Evolutionary conservation across 2,888 invertebrate genomes (phyloP).

Genomic region (Leucozona laternaria): DNA sequence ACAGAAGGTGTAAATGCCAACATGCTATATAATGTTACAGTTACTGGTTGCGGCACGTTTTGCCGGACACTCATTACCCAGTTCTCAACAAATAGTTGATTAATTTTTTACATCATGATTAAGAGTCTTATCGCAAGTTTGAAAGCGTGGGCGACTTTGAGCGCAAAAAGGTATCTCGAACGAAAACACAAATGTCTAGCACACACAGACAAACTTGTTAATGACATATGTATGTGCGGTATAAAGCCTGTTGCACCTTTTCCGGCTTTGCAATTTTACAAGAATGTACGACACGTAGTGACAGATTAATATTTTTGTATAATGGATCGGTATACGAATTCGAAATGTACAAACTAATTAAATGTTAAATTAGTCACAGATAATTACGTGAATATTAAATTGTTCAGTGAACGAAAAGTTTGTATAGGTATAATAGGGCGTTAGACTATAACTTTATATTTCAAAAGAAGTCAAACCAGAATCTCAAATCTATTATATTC

Average conservation of each 20-base stretch:
- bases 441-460: not conserved
- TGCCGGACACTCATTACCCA: not conserved
- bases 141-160: slow-evolving; percentile 34
- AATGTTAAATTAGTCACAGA: not conserved
- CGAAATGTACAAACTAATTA: slow-evolving; percentile 3
- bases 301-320: not conserved
- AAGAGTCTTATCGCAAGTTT: slow-evolving; percentile 10
- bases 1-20: slow-evolving; percentile 21
- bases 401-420: not conserved
- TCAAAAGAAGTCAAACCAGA: not conserved
- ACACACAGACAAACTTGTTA: slow-evolving; percentile 6
- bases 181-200: not conserved
- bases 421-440: too few species aligned
- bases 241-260: not conserved
- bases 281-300: not conserved
- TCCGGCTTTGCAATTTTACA: not conserved
- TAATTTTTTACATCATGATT: slow-evolving; percentile 37
- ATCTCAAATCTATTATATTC: too few species aligned
- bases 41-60: slow-evolving; percentile 9
- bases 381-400: not conserved
- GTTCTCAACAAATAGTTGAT: slow-evolving; percentile 33
- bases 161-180: not conserved
- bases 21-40: not conserved
- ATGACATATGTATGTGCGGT: not conserved
- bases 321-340: not conserved